Conservation (phyloP, 2,888 invertebrate species). For the Congeria kusceri region DNA sequence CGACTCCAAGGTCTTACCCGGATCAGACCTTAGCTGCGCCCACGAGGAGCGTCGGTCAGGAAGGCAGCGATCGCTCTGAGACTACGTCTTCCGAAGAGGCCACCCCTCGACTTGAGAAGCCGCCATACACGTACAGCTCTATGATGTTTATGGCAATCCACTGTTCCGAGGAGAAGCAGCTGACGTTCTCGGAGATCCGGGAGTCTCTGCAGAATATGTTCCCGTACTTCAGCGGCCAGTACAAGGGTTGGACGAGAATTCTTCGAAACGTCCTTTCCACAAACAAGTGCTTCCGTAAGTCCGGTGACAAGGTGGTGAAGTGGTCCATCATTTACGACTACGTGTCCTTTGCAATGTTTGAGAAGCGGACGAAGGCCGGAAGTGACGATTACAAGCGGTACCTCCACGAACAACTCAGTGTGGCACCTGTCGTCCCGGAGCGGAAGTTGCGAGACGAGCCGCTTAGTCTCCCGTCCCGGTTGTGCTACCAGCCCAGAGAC, state of each 20-base stretch:
- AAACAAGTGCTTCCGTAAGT: neutral
- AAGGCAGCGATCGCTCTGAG: neutral
- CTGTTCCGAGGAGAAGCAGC: neutral
- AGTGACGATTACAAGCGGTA: neutral
- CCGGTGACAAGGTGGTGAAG: neutral
- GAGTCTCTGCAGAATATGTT: neutral
- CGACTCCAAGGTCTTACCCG: too few relatives aligned
- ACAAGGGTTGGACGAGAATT: neutral
- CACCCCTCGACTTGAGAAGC: neutral
- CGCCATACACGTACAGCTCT: neutral
- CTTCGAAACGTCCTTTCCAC: neutral
- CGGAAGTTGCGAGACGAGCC: neutral
- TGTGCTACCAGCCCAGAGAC: neutral
- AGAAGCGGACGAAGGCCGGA: neutral
- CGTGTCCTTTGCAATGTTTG: neutral
- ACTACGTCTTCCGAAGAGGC: neutral
- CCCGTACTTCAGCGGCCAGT: neutral
- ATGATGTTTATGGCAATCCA: slow-evolving; percentile 1
- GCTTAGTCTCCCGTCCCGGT: neutral
- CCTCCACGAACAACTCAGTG: neutral
- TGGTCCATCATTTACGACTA: neutral
- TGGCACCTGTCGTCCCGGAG: neutral
- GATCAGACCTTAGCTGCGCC: neutral
- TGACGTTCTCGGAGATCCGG: neutral
- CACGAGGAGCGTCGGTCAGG: neutral